Base-by-base conservation (phyloP, 2,888 invertebrate genomes). In the Lasioglossum oenotherae region DNA sequence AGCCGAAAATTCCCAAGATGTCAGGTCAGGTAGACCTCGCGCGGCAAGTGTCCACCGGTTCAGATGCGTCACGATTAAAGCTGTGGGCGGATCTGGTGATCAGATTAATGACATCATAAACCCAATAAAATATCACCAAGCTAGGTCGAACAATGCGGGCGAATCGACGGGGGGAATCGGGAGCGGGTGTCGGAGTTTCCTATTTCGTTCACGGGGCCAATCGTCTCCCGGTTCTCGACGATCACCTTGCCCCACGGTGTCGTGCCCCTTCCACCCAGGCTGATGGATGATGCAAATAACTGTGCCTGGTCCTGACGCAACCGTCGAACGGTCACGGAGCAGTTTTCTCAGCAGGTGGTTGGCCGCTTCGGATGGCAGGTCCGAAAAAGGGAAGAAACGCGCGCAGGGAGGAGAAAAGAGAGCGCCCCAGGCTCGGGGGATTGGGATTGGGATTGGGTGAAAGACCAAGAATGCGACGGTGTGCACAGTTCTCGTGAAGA, bases 51-150 rank as follows among this genome's bases (percentile, higher is more conserved):
- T 90, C 85, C 89, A 79, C 71, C 78, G 86, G 69, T 85, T 84
- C 82, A 88, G 91, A 92, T 90, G 91, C 91, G 92, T 93, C 92
- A 93, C 93, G 93, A 94, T 94, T 93, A 92, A 93, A 92, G 89
- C 89, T 87, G 93, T 93, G 93, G 94, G 94, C 92, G 93, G 93
- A 91, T 92, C 90, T 91, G 85, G 91, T 91, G 94, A 95, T 94
- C 94, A 94, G 94, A 95, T 95, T 94, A 95, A 95, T 95, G 95
- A 94, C 94, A 93, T 94, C 95, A 94, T 95, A 95, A 95, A 95
- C 93, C 93, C 92, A 95, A 95, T 95, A 95, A 95, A 95, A 95
- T 95, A 95, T 95, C 94, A 93, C 94, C 92, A 87, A 60, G 85
- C 64, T 82, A 85, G 89, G 82, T 83, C 83, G 91, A 94, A 94